Evolutionary conservation across 1,140 invertebrate genomes (phyloP), one percentile per base, ranked within the genome.

Genomic region (Panagrolaimus sp.): DNA sequence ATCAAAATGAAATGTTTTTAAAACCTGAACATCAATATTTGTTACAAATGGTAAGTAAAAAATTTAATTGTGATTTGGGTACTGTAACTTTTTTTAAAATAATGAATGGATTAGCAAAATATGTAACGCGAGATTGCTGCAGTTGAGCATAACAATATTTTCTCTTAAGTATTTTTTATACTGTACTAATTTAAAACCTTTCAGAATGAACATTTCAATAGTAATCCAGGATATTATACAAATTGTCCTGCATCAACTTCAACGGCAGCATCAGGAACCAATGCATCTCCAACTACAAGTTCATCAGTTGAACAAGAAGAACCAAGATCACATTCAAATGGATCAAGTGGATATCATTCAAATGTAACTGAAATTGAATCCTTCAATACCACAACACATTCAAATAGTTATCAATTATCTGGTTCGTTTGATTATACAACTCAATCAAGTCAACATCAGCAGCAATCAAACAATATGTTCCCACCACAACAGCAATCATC

Each of bases 271-370:
- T 57, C 51, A 25, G 51, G 51, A 13, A 27, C 51, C 13, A 57
- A 57, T 25, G 27, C 20, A 11, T 57, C 51, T 11, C 51, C 51
- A 20, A 25, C 51, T 2, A 57, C 51, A 27, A 57, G 14, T 20
- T 57, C 51, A 20, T 57, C 51, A 20, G 27, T 57, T 27, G 51
- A 57, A 27, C 51, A 57, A 27, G 51, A 57, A 20, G 51, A 57
- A 20, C 51, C 20, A 11, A 14, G 51, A 57, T 57, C 51, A 11
- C 51, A 57, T 27, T 23, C 9, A 20, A 57, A 57, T 20, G 51
- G 51, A 5, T 20, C 14, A 8, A 57, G 51, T 27, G 51, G 51
- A 8, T 57, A 57, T 57, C 51, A 57, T 13, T 25, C 20, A 9
- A 57, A 57, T 25, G 9, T 57, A 25, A 27, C 51, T 23, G 51